Evolutionary conservation across 2,888 invertebrate species (phyloP), one percentile per base, ranked within the genome.

Genomic region (Coenonympha arcania): DNA sequence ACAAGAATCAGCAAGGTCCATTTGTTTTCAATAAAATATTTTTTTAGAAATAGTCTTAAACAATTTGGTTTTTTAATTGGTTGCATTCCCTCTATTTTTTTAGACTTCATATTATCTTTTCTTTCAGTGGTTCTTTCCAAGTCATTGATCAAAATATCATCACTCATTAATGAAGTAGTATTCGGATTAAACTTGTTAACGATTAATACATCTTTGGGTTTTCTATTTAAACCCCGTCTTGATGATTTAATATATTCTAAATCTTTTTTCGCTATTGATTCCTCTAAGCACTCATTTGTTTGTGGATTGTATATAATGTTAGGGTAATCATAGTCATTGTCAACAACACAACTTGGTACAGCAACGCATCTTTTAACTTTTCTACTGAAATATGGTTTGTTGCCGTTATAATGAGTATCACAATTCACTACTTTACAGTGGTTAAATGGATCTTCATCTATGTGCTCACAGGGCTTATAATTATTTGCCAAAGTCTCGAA

Each of bases 361-460:
- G 60, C 50, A 0, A 62, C 47, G 30, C 85, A 85, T 46, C 69
- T 64, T 51, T 69, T 74, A 2, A 58, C 50, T 13, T 60, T 61
- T 15, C 50, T 61, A 59, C 65, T 66, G 41, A 60, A 80, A 62
- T 66, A 65, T 0, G 76, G 60, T 40, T 63, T 77, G 41, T 62
- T 66, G 0, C 73, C 77, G 48, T 84, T 84, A 54, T 84, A 82
- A 68, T 68, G 64, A 3, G 57, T 55, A 8, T 80, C 82, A 63
- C 84, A 85, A 44, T 78, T 61, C 0, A 84, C 81, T 47, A 79
- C 78, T 4, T 67, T 66, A 51, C 83, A 84, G 51, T 76, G 55
- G 33, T 81, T 76, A 0, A 77, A 46, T 1, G 80, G 76, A 39
- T 84, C 79, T 60, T 81, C 70, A 15, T 84, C 82, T 1, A 64